phyloP scores from a whole-genome alignment of 1,140 invertebrate species.

The Atopsyche davidsoni region DNA sequence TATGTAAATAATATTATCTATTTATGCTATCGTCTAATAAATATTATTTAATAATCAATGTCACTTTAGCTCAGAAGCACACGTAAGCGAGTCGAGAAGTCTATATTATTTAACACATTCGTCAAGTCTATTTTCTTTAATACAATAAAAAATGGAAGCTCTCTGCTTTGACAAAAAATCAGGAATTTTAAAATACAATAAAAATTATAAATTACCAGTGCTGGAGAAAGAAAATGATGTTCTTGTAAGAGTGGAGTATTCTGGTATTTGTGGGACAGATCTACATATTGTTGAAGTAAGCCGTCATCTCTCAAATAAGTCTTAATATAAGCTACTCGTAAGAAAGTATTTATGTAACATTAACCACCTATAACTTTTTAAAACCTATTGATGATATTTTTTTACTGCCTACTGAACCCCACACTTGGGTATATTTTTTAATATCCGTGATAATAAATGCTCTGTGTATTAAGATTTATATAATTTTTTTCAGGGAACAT shows the following conservation, averaged over 20 bases:
- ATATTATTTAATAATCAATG: too few relatives aligned
- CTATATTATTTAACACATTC: too few relatives aligned
- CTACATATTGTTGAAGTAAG: slow-evolving; percentile 66
- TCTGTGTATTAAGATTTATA: slow-evolving; percentile 5
- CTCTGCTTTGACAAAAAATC: slow-evolving; percentile 50
- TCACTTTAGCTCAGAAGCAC: too few relatives aligned
- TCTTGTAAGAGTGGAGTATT: slow-evolving; percentile 57
- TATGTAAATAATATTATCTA: too few relatives aligned
- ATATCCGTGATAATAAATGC: not conserved
- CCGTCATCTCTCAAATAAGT: slow-evolving; percentile 14
- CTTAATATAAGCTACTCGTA: not conserved
- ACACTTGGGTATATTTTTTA: slow-evolving; percentile 12
- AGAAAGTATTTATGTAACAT: not conserved
- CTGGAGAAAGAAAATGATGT: slow-evolving; percentile 49
- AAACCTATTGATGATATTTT: not conserved
- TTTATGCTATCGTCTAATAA: too few relatives aligned
- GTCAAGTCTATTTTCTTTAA: too few relatives aligned
- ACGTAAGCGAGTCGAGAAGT: too few relatives aligned
- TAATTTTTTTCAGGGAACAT: slow-evolving; percentile 50
- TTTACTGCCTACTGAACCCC: too few relatives aligned
- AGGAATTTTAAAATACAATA: slow-evolving; percentile 44
- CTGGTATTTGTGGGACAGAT: slow-evolving; percentile 77
- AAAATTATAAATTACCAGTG: slow-evolving; percentile 45
- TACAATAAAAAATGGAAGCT: slow-evolving; percentile 60
- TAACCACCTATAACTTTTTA: not conserved